These are phyloP conservation scores for Hemitrygon akajei DNA, from an alignment of 2,797 vertebrate genomes.

Conservation along the genomic window DNA sequence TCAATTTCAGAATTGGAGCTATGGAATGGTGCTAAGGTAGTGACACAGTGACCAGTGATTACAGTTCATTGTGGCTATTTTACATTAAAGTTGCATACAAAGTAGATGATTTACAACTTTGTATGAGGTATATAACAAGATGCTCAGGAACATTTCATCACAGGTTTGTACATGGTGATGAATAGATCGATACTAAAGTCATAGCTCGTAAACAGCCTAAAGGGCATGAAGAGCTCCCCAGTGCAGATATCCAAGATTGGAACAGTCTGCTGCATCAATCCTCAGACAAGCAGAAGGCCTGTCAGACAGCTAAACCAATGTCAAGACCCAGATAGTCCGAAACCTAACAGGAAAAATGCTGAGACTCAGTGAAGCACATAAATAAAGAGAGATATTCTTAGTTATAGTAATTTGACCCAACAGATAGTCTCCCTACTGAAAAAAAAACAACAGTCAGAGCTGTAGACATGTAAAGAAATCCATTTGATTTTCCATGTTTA, in stretches of 20 bases:
- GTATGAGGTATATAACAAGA: background rate
- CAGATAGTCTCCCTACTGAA: background rate
- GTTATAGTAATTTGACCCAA: background rate
- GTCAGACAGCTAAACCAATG: background rate
- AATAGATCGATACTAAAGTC: background rate
- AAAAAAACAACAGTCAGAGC: background rate
- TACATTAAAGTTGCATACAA: background rate
- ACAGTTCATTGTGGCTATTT: background rate
- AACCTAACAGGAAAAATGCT: background rate
- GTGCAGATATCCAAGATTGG: background rate
- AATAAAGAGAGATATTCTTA: background rate
- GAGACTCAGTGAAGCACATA: background rate
- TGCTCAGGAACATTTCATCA: background rate
- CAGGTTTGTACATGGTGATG: background rate
- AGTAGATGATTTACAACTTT: background rate
- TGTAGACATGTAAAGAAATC: background rate
- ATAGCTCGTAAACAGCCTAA: background rate
- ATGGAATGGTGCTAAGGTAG: background rate
- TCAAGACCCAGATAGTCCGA: background rate
- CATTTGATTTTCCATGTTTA: background rate
- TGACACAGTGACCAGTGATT: background rate
- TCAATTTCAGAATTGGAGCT: background rate
- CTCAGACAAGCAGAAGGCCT: background rate
- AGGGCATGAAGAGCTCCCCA: background rate
- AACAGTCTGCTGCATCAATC: background rate